These are phyloP conservation scores for Rattus rattus DNA, from an alignment of 2,113 vertebrate genomes.

Conservation along the genomic window DNA sequence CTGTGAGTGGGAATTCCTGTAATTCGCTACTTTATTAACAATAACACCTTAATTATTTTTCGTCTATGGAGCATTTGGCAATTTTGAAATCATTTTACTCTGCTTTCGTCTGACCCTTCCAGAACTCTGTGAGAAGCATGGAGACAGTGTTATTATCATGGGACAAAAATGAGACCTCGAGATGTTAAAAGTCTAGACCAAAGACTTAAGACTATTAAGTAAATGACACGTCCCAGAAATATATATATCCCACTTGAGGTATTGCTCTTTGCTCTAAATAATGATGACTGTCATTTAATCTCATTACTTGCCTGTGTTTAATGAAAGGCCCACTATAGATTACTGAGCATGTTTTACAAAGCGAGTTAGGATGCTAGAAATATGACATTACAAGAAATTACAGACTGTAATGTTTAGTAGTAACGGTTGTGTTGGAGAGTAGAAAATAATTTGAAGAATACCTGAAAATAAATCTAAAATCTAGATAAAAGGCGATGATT, in stretches of 20 bases:
- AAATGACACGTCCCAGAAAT: not conserved
- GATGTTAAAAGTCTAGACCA: not conserved
- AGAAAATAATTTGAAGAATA: not conserved
- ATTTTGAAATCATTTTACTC: constrained; percentile 10
- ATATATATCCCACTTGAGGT: not conserved
- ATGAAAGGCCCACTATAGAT: not conserved
- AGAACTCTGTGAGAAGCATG: not conserved
- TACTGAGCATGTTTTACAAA: not conserved
- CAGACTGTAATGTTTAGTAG: not conserved
- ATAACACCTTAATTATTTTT: constrained; percentile 48
- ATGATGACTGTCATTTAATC: not conserved
- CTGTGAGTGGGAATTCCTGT: constrained; percentile 42
- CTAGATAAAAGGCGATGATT: not conserved
- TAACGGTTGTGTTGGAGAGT: not conserved
- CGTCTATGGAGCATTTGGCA: not conserved
- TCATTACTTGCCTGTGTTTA: not conserved
- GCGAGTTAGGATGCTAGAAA: not conserved
- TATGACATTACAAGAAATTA: not conserved
- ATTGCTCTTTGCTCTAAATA: not conserved
- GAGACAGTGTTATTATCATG: not conserved
- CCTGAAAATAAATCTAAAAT: not conserved
- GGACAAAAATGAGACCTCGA: not conserved
- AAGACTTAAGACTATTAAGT: not conserved
- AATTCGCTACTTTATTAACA: constrained; percentile 49
- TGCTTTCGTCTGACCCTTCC: constrained; percentile 47